Evolutionary conservation across 2,797 vertebrate species (phyloP).

Genomic region (Malurus splendens): DNA sequence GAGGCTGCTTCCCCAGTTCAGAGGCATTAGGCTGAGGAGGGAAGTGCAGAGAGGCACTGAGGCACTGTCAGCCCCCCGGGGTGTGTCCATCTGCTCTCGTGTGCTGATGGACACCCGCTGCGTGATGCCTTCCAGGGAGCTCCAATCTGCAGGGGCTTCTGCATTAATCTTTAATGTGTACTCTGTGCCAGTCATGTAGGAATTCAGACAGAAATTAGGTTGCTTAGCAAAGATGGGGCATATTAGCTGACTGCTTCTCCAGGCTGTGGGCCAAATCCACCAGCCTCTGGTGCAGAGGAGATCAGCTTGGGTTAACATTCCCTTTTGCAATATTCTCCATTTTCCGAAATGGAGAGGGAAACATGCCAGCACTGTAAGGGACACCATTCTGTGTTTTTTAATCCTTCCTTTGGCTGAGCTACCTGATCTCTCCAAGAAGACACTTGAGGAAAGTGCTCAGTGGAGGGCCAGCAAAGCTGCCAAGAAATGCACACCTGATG

Average conservation of each 20-base stretch:
- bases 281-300: neutral
- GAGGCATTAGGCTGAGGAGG: neutral
- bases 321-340: neutral
- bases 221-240: neutral
- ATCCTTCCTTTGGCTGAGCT: neutral
- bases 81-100: slow-evolving; percentile 32
- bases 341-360: neutral
- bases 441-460: neutral
- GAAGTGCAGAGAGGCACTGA: neutral
- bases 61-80: neutral
- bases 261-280: neutral
- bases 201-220: slow-evolving; percentile 12
- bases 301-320: neutral
- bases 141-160: neutral
- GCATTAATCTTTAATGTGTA: slow-evolving; percentile 45
- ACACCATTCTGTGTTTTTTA: neutral
- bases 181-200: neutral
- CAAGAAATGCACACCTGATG: neutral
- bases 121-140: neutral
- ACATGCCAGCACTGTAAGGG: neutral
- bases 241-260: neutral
- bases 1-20: slow-evolving; percentile 8
- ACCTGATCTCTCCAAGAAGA: neutral
- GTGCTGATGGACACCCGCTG: neutral
- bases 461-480: neutral